Base-by-base conservation (phyloP, 2,888 invertebrate species). In the Cantharis rufa region DNA sequence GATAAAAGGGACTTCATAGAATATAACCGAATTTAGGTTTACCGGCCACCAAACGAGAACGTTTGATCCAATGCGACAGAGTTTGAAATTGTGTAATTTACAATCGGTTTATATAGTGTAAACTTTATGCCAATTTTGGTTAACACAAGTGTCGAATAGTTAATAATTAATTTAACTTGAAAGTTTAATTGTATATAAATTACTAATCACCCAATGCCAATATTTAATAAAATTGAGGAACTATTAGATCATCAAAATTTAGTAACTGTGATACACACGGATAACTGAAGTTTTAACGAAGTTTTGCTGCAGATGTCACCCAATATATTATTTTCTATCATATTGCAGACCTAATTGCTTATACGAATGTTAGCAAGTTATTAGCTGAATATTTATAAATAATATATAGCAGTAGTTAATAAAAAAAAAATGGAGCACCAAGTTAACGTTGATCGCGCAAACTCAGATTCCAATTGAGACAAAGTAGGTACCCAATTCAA, bases 11-110 rank as follows among this genome's bases (percentile, higher is more conserved):
- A 21, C 21, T 62, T 69, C 28, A 76, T 72, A 66, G 21, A 28
- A 61, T 76, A 72, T 76, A 76, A 76, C 69, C 61, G 69, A 72
- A 76, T 69, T 72, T 72, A 62, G 76, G 71, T 75, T 71, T 75
- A 62, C 75, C 71, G 71, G 10, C 21, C 64, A 66, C 64, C 24
- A 24, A 71, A 71, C 62, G 69, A 69, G 61, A 68, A 68, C 73
- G 73, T 73, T 73, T 73, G 73, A 73, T 73, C 73, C 69, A 73
- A 71, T 15, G 62, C 69, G 73, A 73, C 69, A 62, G 62, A 62
- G 73, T 62, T 73, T 62, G 62, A 73, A 68, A 62, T 73, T 69
- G 73, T 73, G n/a, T 73, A 73, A 73, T 73, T 69, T 69, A 73
- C 73, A 73, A 73, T 73, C 21, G 72, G 68, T 69, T 72, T 72